Evolutionary conservation across 2,888 invertebrate genomes (phyloP).

Genomic region (Cerastis leucographa): DNA sequence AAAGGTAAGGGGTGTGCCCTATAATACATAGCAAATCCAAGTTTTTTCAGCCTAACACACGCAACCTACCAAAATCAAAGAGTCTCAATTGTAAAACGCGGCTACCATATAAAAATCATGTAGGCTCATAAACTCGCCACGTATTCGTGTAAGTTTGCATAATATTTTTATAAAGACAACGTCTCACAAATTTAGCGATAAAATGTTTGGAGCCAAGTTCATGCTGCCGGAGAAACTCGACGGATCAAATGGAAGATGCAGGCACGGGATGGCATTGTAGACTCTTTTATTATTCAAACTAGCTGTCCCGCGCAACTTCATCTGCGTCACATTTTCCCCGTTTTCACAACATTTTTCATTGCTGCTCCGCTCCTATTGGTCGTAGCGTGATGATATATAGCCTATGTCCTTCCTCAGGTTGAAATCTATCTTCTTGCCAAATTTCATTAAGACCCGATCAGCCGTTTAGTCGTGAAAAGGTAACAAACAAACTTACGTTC

Average conservation of each 20-base stretch:
- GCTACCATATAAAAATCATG: slow-evolving; percentile 9
- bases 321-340: too few relatives aligned
- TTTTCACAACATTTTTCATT: too few relatives aligned
- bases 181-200: slow-evolving; percentile 33
- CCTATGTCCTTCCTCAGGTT: too few relatives aligned
- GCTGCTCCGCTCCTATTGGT: too few relatives aligned
- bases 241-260: slow-evolving; percentile 41
- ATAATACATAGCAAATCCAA: background rate
- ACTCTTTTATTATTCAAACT: slow-evolving; percentile 30
- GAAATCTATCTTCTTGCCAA: too few relatives aligned
- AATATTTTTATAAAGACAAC: slow-evolving; percentile 41
- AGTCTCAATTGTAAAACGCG: background rate
- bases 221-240: slow-evolving; percentile 2
- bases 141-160: slow-evolving; percentile 26
- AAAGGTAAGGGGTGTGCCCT: background rate
- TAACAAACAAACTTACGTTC: too few relatives aligned
- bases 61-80: slow-evolving; percentile 9
- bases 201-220: slow-evolving; percentile 26
- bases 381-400: too few relatives aligned
- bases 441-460: too few relatives aligned
- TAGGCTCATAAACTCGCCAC: slow-evolving; percentile 4
- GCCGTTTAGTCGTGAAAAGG: too few relatives aligned
- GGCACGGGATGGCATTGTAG: slow-evolving; percentile 6
- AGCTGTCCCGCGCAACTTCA: too few relatives aligned
- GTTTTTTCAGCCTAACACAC: background rate